Evolutionary conservation across 2,113 vertebrate species (phyloP).

Genomic region (Hydropotes inermis): DNA sequence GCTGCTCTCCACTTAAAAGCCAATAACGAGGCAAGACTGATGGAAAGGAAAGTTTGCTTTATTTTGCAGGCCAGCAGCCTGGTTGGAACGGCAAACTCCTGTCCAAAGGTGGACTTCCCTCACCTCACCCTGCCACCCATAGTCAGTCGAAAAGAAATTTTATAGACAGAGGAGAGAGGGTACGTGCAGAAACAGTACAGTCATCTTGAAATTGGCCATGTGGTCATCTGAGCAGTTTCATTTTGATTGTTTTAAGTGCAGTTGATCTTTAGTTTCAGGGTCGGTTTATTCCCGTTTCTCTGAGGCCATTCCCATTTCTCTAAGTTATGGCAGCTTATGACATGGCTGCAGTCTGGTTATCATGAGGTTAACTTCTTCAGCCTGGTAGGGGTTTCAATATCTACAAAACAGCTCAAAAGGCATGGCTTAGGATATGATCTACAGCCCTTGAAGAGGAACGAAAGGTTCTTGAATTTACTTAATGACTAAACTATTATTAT

Average conservation of each 20-base stretch:
- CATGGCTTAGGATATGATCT: background rate
- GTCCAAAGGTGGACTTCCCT: background rate
- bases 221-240: background rate
- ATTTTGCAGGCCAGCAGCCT: background rate
- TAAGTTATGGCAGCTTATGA: background rate
- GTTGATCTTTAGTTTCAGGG: background rate
- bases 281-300: background rate
- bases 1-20: background rate
- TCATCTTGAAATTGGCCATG: background rate
- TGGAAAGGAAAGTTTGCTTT: background rate
- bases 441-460: background rate
- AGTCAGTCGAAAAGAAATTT: background rate
- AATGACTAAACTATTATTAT: background rate
- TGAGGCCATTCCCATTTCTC: background rate
- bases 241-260: background rate
- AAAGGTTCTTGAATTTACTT: background rate
- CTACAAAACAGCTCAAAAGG: background rate
- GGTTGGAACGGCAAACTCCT: background rate
- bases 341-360: background rate
- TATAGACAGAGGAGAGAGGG: background rate
- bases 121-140: background rate
- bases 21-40: background rate
- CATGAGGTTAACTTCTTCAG: background rate
- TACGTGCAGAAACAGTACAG: background rate
- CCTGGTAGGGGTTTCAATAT: background rate